phyloP scores from a whole-genome alignment of 2,113 vertebrate genomes.

The Steatornis caripensis region DNA sequence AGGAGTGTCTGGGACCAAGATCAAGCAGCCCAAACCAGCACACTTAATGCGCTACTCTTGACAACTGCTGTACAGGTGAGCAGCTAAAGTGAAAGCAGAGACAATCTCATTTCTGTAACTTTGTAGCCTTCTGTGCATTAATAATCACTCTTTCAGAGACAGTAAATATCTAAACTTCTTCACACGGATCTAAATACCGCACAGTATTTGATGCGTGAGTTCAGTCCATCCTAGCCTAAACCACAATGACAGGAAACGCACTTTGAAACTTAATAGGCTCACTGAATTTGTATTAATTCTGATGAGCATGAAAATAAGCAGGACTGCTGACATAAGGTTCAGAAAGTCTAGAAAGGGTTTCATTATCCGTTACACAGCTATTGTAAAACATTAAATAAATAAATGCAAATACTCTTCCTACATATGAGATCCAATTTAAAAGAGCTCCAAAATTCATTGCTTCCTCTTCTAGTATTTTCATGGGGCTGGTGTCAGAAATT shows the following conservation, averaged over 20 bases:
- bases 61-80: background rate
- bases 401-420: background rate
- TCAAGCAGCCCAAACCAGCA: background rate
- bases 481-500: background rate
- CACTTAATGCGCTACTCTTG: background rate
- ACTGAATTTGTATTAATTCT: conserved; percentile 30
- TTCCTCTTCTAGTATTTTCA: background rate
- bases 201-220: background rate
- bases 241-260: background rate
- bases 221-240: background rate
- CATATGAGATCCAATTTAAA: background rate
- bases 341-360: conserved; percentile 35
- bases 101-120: background rate
- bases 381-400: conserved; percentile 47
- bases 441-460: background rate
- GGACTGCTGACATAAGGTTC: conserved; percentile 22
- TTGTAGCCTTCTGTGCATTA: background rate
- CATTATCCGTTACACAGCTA: background rate
- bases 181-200: background rate
- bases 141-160: background rate
- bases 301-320: conserved; percentile 37
- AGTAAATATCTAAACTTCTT: background rate
- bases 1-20: background rate
- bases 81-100: background rate
- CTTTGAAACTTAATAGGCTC: conserved; percentile 45